Evolutionary conservation across 1,140 invertebrate species (phyloP).

Genomic region (Tetramorium parvispinum): DNA sequence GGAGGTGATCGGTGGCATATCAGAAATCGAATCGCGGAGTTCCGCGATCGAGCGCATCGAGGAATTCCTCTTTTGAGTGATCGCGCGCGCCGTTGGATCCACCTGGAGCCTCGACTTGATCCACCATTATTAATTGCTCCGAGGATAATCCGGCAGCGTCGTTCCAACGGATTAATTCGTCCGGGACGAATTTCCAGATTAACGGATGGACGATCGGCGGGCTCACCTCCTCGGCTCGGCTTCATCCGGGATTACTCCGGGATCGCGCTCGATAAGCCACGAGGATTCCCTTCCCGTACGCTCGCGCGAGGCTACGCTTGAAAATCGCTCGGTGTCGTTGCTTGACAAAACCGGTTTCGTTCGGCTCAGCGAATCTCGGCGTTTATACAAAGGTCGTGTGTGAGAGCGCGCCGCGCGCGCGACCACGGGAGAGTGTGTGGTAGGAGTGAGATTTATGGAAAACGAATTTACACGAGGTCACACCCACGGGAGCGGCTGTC

Average conservation of each 20-base stretch:
- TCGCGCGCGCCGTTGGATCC: constrained; percentile 16
- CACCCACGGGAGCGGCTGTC: constrained; percentile 74
- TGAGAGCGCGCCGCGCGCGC: constrained; percentile 59
- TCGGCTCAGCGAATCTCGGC: constrained; percentile 79
- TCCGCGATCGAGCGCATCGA: constrained; percentile 14
- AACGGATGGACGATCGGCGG: neutral
- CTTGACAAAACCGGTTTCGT: constrained; percentile 80
- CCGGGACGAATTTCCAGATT: constrained; percentile 5
- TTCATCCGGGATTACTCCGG: constrained; percentile 15
- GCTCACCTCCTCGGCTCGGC: neutral
- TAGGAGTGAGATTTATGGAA: constrained; percentile 79
- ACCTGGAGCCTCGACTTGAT: constrained; percentile 22
- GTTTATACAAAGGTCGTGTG: constrained; percentile 76
- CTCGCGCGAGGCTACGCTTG: constrained; percentile 69
- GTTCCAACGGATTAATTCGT: constrained; percentile 17
- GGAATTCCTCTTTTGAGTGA: constrained; percentile 26
- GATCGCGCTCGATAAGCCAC: constrained; percentile 60
- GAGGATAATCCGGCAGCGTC: neutral
- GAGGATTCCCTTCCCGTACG: constrained; percentile 52
- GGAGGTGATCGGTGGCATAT: neutral
- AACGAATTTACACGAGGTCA: constrained; percentile 82
- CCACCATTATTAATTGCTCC: constrained; percentile 25
- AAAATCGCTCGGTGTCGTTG: constrained; percentile 76
- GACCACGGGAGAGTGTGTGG: constrained; percentile 65
- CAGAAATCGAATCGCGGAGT: neutral